Conservation (phyloP, 2,113 vertebrate species). For the Sceloporus tristichus region DNA sequence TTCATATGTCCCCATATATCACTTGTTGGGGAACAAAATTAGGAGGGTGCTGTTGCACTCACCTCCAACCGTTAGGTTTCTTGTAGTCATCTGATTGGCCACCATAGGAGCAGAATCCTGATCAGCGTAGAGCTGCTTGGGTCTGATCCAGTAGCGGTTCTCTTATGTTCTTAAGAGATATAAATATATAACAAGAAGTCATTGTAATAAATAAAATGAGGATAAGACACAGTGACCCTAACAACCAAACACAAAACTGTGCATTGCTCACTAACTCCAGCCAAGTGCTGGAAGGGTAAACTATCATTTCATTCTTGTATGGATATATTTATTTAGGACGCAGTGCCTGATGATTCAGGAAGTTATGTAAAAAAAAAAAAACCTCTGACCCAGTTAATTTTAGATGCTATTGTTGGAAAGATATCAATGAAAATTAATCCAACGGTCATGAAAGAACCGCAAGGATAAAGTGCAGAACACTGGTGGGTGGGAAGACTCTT, state of each 20-base stretch:
- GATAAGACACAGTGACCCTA: slow-evolving; percentile 48
- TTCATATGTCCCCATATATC: no score
- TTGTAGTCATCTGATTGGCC: no score
- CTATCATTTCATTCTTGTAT: slow-evolving; percentile 64
- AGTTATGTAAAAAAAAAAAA: slow-evolving; percentile 69
- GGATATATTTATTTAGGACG: slow-evolving; percentile 67
- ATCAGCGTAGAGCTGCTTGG: no score
- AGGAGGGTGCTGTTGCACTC: no score
- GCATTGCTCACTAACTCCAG: slow-evolving; percentile 50
- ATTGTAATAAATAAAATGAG: neutral
- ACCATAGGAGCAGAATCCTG: no score
- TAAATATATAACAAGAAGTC: neutral
- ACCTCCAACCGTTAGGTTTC: no score
- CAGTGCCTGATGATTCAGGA: slow-evolving; percentile 65
- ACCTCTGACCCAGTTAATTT: slow-evolving; percentile 69
- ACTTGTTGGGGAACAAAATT: no score
- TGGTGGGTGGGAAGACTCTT: slow-evolving; percentile 59
- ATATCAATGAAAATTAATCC: slow-evolving; percentile 78
- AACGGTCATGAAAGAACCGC: slow-evolving; percentile 68
- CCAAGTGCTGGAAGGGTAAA: slow-evolving; percentile 60
- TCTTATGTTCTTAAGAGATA: neutral
- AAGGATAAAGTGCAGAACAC: slow-evolving; percentile 56
- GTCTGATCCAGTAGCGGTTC: no score
- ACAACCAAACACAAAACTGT: slow-evolving; percentile 55
- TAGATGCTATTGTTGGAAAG: slow-evolving; percentile 74